Percentiles rank a stretch among this genome's conserved stretches.
Conservation (phyloP, 1,140 invertebrate genomes). For the Nephila pilipes region DNA sequence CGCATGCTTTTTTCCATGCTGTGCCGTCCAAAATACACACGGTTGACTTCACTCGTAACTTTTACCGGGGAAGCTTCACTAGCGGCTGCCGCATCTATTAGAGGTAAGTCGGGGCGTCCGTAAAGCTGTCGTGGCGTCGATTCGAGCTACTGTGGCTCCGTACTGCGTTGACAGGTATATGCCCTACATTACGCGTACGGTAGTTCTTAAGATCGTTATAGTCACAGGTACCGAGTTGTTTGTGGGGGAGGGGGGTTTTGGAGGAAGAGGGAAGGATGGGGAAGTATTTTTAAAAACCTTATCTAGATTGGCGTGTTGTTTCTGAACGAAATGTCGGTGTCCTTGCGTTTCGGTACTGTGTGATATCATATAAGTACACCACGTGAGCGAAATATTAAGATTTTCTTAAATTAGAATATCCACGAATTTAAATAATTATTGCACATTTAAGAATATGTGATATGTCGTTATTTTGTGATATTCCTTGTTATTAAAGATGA, state of each 20-base stretch:
- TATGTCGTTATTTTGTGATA: no score
- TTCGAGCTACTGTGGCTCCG: conserved; percentile 16
- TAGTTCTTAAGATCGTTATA: conserved; percentile 22
- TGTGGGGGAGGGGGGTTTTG: neutral
- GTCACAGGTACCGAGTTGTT: conserved; percentile 34
- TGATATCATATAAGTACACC: neutral
- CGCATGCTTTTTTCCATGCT: neutral
- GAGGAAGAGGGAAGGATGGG: neutral
- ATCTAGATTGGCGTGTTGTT: no score
- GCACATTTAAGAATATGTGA: no score
- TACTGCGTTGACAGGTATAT: conserved; percentile 33
- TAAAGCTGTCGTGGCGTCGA: conserved; percentile 21
- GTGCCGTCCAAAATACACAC: conserved; percentile 30
- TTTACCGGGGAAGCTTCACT: neutral
- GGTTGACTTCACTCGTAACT: conserved; percentile 7
- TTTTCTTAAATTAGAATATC: no score
- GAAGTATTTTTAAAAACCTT: neutral
- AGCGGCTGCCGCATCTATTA: conserved; percentile 16
- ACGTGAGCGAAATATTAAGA: no score
- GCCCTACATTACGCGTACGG: neutral
- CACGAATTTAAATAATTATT: no score
- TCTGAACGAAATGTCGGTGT: no score
- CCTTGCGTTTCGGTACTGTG: neutral
- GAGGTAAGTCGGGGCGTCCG: neutral
- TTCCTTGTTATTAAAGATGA: no score